Percentiles rank a stretch among this genome's conserved stretches.
phyloP scores from a whole-genome alignment of 1,140 invertebrate species.

The Ips nitidus region DNA sequence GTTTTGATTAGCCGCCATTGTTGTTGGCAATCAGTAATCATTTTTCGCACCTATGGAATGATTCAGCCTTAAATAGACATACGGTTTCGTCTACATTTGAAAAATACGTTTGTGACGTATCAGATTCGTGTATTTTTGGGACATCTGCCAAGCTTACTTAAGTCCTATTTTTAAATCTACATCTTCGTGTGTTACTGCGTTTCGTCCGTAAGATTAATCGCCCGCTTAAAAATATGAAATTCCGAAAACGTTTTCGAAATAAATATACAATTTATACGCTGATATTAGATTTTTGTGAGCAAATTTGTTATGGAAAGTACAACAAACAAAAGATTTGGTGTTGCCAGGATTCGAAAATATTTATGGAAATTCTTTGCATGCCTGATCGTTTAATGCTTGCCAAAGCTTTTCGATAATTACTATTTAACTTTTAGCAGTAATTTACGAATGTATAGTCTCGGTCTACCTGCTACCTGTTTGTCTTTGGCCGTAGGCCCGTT shows the following conservation, averaged over 20 bases:
- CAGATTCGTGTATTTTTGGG: slow-evolving; percentile 13
- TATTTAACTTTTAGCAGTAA: too few species aligned
- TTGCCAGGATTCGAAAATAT: too few species aligned
- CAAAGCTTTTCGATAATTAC: too few species aligned
- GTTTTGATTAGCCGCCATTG: too few species aligned
- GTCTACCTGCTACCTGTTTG: slow-evolving; percentile 15
- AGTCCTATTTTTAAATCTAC: slow-evolving; percentile 16
- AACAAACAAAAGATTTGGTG: too few species aligned
- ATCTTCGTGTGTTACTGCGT: slow-evolving; percentile 22
- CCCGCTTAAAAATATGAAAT: slow-evolving; percentile 23
- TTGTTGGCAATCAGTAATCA: too few species aligned
- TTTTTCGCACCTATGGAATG: too few species aligned
- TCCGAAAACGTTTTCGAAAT: slow-evolving; percentile 2
- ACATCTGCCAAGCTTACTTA: slow-evolving; percentile 16
- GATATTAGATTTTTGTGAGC: too few species aligned
- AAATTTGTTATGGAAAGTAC: too few species aligned
- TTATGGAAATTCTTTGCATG: too few species aligned
- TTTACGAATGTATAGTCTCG: neutral
- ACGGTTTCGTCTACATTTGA: neutral
- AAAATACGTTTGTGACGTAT: slow-evolving; percentile 16
- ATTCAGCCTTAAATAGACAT: slow-evolving; percentile 13
- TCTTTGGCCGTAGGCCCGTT: neutral
- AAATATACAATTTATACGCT: neutral
- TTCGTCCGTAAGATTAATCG: slow-evolving; percentile 19
- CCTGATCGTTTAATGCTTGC: too few species aligned